A percentile compares a stretch with the other conserved stretches of the same genome.
Conservation (phyloP, 2,113 vertebrate genomes). For the Sisor rabdophorus region DNA sequence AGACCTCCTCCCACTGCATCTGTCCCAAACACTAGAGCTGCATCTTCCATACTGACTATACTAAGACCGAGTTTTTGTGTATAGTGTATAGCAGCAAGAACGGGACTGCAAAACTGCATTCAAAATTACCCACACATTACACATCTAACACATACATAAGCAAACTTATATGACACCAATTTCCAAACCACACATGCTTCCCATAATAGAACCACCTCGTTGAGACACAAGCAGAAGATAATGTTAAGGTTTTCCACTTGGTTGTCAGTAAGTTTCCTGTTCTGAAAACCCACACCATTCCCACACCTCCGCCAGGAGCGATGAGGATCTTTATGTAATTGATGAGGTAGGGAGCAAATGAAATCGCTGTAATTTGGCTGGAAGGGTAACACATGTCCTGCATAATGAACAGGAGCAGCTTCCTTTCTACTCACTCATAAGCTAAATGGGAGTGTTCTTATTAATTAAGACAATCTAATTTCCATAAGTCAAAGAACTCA, state of each 20-base stretch:
- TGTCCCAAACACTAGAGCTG: conserved; percentile 14
- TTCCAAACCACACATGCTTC: conserved; percentile 3
- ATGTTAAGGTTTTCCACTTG: conserved; percentile 33
- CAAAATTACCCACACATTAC: conserved; percentile 38
- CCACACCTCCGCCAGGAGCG: conserved; percentile 43
- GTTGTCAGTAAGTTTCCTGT: conserved; percentile 35
- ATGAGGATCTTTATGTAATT: conserved; percentile 46
- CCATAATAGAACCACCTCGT: conserved; percentile 40
- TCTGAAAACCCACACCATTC: conserved; percentile 45
- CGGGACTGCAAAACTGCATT: conserved; percentile 30
- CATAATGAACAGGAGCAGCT: conserved; percentile 51
- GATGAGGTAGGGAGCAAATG: conserved; percentile 52
- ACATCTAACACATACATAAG: conserved; percentile 24
- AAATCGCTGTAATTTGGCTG: conserved; percentile 56
- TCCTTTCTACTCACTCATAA: conserved; percentile 42
- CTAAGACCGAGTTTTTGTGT: background rate
- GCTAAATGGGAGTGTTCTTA: conserved; percentile 53
- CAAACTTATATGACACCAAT: conserved; percentile 14
- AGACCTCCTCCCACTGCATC: conserved; percentile 20
- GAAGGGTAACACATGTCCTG: conserved; percentile 41
- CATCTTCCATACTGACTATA: background rate
- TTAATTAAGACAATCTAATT: conserved; percentile 60
- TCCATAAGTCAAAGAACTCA: conserved; percentile 48
- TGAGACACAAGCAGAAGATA: conserved; percentile 37
- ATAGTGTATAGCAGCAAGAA: conserved; percentile 12